phyloP scores from a whole-genome alignment of 1,140 invertebrate genomes.

The Leptoteleia sp. region DNA sequence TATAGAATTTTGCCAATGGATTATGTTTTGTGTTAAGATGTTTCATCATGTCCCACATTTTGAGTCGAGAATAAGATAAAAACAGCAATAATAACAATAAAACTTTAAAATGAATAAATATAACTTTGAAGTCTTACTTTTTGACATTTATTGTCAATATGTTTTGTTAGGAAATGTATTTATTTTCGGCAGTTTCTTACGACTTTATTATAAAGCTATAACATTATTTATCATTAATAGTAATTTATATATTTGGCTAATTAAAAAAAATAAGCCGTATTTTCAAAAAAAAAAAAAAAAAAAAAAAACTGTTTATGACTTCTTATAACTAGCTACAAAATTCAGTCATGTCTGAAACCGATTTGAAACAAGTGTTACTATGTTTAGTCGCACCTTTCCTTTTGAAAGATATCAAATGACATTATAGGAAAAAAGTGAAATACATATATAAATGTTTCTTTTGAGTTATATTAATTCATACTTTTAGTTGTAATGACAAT shows the following conservation, averaged over 20 bases:
- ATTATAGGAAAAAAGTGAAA: constrained; percentile 20
- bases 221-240: no score
- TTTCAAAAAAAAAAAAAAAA: no score
- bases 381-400: constrained; percentile 56
- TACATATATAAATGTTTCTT: background rate
- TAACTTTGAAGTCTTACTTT: background rate
- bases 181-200: no score
- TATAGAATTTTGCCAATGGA: constrained; percentile 13
- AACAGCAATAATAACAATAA: background rate
- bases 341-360: constrained; percentile 77
- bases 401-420: constrained; percentile 71
- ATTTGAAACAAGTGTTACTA: constrained; percentile 70
- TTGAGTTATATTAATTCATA: no score
- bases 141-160: no score
- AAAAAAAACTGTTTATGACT: no score
- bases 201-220: no score
- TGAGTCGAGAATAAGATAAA: constrained; percentile 6
- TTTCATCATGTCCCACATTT: constrained; percentile 18
- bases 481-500: no score
- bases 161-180: no score
- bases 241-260: no score
- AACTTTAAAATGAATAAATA: background rate
- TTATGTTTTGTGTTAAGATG: constrained; percentile 10
- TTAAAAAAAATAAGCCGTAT: constrained; percentile 48
- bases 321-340: constrained; percentile 50